Evolutionary conservation across 2,888 invertebrate genomes (phyloP).

Genomic region (Megastigmus dorsalis): DNA sequence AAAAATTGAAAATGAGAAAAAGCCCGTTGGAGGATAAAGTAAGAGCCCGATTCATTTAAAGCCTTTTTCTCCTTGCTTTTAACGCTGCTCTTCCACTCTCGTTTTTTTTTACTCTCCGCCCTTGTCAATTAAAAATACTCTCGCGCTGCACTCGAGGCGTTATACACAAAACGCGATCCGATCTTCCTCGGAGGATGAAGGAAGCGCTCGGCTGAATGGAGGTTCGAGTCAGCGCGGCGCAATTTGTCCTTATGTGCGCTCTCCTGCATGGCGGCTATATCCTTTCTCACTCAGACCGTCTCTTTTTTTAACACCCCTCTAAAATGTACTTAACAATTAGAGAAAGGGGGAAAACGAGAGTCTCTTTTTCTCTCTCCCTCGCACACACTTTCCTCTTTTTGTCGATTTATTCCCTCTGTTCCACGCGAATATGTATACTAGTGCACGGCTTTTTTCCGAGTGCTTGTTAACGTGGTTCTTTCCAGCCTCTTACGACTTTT

Average conservation of each 20-base stretch:
- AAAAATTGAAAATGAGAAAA: not conserved
- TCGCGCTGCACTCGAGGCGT: no score
- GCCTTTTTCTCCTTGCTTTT: not conserved
- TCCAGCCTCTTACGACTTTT: constrained; percentile 19
- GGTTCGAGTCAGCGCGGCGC: constrained; percentile 19
- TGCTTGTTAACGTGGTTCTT: constrained; percentile 24
- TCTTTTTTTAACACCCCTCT: not conserved
- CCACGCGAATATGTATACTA: no score
- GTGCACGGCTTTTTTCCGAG: no score
- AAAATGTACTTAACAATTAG: constrained; percentile 13
- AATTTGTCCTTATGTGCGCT: constrained; percentile 34
- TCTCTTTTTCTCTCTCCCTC: no score
- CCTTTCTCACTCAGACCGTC: no score
- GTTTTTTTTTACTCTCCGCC: constrained; percentile 4
- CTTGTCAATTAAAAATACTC: constrained; percentile 45
- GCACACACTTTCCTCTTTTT: no score
- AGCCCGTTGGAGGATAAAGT: constrained; percentile 12
- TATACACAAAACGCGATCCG: no score
- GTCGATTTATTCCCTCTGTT: no score
- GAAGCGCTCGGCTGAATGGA: not conserved
- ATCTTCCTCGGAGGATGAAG: no score
- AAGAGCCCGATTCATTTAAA: constrained; percentile 42
- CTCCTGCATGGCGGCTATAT: no score
- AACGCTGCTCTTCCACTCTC: no score
- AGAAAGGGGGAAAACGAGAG: not conserved